Evolutionary conservation across 2,797 vertebrate species (phyloP).

Genomic region (Phylloscopus collybita): DNA sequence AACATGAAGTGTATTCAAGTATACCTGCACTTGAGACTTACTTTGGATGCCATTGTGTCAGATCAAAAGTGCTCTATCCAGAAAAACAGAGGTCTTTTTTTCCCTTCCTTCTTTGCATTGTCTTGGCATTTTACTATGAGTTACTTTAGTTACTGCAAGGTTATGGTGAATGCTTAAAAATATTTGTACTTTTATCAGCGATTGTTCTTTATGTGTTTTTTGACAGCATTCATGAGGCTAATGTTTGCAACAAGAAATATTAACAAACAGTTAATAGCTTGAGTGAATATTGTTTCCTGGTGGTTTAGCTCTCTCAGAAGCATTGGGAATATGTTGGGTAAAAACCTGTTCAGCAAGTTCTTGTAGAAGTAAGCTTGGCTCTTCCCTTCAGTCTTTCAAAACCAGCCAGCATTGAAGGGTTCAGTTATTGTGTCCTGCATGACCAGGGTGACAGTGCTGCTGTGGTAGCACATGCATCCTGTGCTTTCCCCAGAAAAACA

Average conservation of each 20-base stretch:
- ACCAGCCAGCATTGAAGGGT: background rate
- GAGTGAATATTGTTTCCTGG: background rate
- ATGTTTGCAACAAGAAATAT: background rate
- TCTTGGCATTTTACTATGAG: background rate
- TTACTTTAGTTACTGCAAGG: background rate
- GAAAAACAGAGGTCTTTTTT: background rate
- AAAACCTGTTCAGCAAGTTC: constrained; percentile 26
- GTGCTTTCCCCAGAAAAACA: background rate
- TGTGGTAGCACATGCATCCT: background rate
- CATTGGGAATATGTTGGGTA: background rate
- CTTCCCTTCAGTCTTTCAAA: background rate
- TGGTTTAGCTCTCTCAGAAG: background rate
- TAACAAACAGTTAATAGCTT: background rate
- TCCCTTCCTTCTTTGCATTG: background rate
- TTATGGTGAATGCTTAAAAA: background rate
- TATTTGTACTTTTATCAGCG: background rate
- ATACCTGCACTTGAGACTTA: background rate
- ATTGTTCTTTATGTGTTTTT: background rate
- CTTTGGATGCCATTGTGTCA: background rate
- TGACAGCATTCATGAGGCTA: background rate
- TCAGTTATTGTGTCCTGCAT: background rate
- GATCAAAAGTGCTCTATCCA: background rate
- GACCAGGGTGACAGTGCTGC: background rate
- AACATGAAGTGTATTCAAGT: background rate
- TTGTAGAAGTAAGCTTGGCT: background rate